These are phyloP conservation scores for Brassicogethes aeneus DNA, from an alignment of 2,888 invertebrate species.

Conservation along the genomic window DNA sequence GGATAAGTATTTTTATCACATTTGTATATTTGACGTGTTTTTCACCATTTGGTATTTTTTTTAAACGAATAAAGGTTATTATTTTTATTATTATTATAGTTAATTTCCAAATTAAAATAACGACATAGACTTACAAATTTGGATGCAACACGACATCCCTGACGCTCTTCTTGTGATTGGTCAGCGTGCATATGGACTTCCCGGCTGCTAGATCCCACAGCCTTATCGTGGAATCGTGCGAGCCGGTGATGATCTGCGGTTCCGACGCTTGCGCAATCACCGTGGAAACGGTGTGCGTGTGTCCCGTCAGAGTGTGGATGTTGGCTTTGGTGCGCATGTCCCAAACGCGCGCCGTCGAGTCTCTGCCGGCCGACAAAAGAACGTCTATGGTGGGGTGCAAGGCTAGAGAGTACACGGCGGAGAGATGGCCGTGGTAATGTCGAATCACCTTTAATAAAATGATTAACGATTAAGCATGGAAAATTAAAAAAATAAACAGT, in stretches of 20 bases:
- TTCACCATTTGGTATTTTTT: too few relatives aligned
- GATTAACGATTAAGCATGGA: constrained; percentile 4
- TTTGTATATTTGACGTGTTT: too few relatives aligned
- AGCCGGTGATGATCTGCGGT: constrained; percentile 84
- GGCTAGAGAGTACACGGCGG: constrained; percentile 88
- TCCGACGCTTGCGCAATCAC: constrained; percentile 88
- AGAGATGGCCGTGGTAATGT: constrained; percentile 98
- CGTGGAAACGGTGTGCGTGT: constrained; percentile 94
- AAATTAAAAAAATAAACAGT: not conserved
- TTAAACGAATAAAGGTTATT: too few relatives aligned
- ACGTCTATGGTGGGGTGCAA: constrained; percentile 95
- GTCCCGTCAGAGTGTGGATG: constrained; percentile 91
- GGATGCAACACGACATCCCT: constrained; percentile 72
- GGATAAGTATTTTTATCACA: too few relatives aligned
- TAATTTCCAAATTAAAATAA: constrained; percentile 4
- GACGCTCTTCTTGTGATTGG: constrained; percentile 97
- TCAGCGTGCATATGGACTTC: constrained; percentile 85
- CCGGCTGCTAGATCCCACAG: constrained; percentile 98
- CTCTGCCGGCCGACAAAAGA: constrained; percentile 86
- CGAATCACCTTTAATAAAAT: constrained; percentile 64
- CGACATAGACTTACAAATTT: constrained; percentile 46
- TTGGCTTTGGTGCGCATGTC: constrained; percentile 99
- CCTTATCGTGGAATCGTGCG: constrained; percentile 93
- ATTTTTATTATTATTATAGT: too few relatives aligned
- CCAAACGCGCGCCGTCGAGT: constrained; percentile 96